phyloP scores from a whole-genome alignment of 2,888 invertebrate genomes.

The Octodonta nipae region DNA sequence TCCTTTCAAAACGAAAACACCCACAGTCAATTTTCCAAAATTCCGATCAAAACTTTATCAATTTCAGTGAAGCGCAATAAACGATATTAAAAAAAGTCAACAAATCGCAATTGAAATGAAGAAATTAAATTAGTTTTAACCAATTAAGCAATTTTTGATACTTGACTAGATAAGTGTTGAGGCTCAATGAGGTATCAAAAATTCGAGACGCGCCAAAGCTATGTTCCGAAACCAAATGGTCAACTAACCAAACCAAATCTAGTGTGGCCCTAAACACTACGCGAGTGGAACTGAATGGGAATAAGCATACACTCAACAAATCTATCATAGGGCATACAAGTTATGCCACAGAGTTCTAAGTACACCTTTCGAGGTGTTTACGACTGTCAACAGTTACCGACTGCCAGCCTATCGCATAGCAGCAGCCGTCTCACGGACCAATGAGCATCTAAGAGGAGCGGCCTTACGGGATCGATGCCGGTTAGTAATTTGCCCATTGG shows the following conservation, averaged over 20 bases:
- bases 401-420: conserved; percentile 15
- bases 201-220: no score
- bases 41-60: no score
- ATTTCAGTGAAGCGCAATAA: no score
- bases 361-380: conserved; percentile 34
- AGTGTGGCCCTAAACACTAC: conserved; percentile 14
- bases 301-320: conserved; percentile 21
- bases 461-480: conserved; percentile 23
- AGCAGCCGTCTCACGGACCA: conserved; percentile 14
- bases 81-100: no score
- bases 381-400: conserved; percentile 24
- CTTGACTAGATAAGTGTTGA: conserved; percentile 24
- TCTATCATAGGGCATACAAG: conserved; percentile 24
- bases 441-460: conserved; percentile 16
- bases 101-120: no score
- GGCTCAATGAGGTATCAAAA: conserved; percentile 22
- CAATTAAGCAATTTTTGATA: conserved; percentile 27
- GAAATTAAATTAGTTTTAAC: conserved; percentile 22
- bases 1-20: no score
- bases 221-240: no score
- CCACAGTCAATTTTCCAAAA: no score
- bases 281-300: conserved; percentile 14
- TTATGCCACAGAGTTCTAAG: conserved; percentile 9
- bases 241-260: no score
- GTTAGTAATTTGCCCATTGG: conserved; percentile 30